Percentiles rank a stretch among this genome's conserved stretches.
These are phyloP conservation scores for Conistra vaccinii DNA, from an alignment of 2,888 invertebrate species.

Conservation along the genomic window DNA sequence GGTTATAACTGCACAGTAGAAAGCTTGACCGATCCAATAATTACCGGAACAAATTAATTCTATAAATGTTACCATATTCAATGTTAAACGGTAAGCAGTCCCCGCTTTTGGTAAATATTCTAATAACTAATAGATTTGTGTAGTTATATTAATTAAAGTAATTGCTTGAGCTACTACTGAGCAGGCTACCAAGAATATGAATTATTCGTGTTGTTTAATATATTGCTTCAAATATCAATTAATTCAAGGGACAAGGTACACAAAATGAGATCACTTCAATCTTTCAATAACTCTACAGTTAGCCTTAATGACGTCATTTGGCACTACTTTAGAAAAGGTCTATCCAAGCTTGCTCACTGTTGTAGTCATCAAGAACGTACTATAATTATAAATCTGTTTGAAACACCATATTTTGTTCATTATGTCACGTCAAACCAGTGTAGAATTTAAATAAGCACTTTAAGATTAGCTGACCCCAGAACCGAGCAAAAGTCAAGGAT, in stretches of 20 bases:
- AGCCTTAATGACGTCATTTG: constrained; percentile 60
- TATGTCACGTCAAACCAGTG: constrained; percentile 48
- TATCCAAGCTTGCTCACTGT: constrained; percentile 37
- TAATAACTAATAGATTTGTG: constrained; percentile 1
- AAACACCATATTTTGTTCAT: constrained; percentile 34
- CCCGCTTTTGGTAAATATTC: constrained; percentile 14
- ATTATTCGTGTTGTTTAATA: neutral
- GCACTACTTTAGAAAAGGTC: constrained; percentile 49
- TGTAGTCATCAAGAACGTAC: constrained; percentile 17
- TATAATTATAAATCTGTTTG: constrained; percentile 25
- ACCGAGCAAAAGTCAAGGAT: constrained; percentile 62
- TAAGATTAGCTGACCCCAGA: constrained; percentile 46
- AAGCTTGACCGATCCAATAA: constrained; percentile 53
- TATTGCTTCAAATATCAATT: constrained; percentile 26
- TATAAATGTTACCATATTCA: constrained; percentile 24
- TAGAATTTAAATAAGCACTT: constrained; percentile 50
- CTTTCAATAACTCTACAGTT: constrained; percentile 29
- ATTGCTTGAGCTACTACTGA: constrained; percentile 25
- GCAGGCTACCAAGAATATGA: neutral
- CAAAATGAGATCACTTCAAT: constrained; percentile 52
- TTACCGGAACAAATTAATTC: constrained; percentile 42
- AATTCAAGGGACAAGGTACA: constrained; percentile 18
- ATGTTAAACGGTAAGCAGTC: constrained; percentile 4
- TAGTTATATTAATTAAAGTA: constrained; percentile 7
- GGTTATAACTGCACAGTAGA: constrained; percentile 57